Percentiles rank a stretch among this genome's conserved stretches.
These are phyloP conservation scores for Eristalis pertinax DNA, from an alignment of 2,888 invertebrate species.

Conservation along the genomic window DNA sequence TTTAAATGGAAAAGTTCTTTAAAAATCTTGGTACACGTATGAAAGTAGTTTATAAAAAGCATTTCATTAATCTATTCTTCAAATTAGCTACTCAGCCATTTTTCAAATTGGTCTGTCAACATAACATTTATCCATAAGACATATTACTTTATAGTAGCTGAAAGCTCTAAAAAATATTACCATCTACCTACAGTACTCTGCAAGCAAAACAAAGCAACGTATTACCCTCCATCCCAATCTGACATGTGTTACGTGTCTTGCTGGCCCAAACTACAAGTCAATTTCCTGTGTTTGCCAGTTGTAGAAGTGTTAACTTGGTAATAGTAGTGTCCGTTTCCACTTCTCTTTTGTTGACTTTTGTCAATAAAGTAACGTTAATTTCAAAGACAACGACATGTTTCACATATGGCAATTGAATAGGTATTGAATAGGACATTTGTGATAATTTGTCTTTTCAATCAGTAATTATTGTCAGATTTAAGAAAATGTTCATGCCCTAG, in stretches of 20 bases:
- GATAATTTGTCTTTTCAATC: not conserved
- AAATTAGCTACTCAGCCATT: not conserved
- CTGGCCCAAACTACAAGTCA: slow-evolving; percentile 22
- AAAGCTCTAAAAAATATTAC: not conserved
- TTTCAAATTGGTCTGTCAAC: slow-evolving; percentile 31
- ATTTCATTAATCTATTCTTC: no score
- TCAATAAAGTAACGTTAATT: not conserved
- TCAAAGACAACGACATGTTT: not conserved
- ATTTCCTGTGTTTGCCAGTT: slow-evolving; percentile 37
- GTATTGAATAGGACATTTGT: not conserved
- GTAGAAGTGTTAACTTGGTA: slow-evolving; percentile 40
- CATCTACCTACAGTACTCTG: slow-evolving; percentile 14
- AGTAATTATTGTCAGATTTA: not conserved
- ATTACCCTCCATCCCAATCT: slow-evolving; percentile 2
- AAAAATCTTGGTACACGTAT: no score
- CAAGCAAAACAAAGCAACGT: slow-evolving; percentile 8
- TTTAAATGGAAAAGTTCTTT: no score
- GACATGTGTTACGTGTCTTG: slow-evolving; percentile 31
- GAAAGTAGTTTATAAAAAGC: no score
- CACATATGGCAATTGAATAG: not conserved
- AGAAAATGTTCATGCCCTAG: not conserved
- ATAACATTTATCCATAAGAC: slow-evolving; percentile 11
- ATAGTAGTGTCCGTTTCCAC: slow-evolving; percentile 21
- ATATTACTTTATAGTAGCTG: slow-evolving; percentile 1
- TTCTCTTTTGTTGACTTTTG: slow-evolving; percentile 21